phyloP scores from a whole-genome alignment of 2,797 vertebrate genomes.

The Lagothrix lagotricha region DNA sequence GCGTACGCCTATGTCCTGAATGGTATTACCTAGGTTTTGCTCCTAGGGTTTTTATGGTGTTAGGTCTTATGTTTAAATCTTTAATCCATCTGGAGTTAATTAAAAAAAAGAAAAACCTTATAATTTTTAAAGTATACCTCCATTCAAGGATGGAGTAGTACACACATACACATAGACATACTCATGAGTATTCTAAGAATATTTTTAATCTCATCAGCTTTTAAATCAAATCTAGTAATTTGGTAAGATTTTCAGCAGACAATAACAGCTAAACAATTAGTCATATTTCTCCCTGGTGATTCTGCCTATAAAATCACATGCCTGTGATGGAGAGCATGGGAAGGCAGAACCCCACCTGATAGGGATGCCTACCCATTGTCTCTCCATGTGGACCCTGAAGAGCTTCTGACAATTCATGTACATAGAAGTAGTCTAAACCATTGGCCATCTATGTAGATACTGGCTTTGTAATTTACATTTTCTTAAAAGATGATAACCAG shows the following conservation, averaged over 20 bases:
- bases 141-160: not conserved
- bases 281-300: not conserved
- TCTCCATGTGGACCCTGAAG: not conserved
- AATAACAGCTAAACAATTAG: not conserved
- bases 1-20: too few relatives aligned
- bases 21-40: too few relatives aligned
- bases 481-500: not conserved
- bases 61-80: too few relatives aligned
- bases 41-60: too few relatives aligned
- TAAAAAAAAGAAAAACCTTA: too few relatives aligned
- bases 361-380: not conserved
- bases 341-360: not conserved
- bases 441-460: not conserved
- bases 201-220: not conserved
- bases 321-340: not conserved
- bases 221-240: not conserved
- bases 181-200: not conserved
- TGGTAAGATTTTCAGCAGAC: not conserved
- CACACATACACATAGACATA: not conserved
- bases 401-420: not conserved
- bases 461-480: not conserved
- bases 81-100: too few relatives aligned
- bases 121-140: not conserved
- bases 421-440: not conserved
- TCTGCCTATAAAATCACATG: not conserved